These are phyloP conservation scores for Apodemus speciosus DNA, from an alignment of 2,113 vertebrate species.

Conservation along the genomic window DNA sequence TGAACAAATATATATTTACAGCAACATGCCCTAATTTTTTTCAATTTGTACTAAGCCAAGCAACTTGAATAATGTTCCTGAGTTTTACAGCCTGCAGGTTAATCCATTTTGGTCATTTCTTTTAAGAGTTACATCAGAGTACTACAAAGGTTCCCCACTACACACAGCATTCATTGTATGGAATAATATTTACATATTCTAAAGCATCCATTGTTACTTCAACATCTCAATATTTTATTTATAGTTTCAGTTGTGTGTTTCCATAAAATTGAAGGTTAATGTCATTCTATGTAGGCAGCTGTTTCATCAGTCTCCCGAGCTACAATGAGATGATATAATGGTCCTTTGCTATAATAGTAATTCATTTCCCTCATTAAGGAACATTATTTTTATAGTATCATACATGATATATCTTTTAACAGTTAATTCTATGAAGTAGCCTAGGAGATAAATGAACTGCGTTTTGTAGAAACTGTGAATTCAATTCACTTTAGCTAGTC, in stretches of 20 bases:
- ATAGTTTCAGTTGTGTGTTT: not conserved
- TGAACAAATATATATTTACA: not conserved
- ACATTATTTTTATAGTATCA: constrained; percentile 38
- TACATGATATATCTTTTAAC: not conserved
- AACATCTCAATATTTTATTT: constrained; percentile 32
- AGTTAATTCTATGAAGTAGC: not conserved
- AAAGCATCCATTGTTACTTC: constrained; percentile 33
- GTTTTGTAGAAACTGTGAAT: not conserved
- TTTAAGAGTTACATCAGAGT: not conserved
- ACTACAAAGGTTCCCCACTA: not conserved
- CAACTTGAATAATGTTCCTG: not conserved
- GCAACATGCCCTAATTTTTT: not conserved
- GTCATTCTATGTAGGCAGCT: constrained; percentile 17
- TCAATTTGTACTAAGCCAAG: not conserved
- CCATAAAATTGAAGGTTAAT: constrained; percentile 48
- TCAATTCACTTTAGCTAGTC: not conserved
- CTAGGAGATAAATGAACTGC: not conserved
- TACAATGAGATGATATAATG: constrained; percentile 35
- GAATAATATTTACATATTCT: not conserved
- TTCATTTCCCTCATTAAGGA: constrained; percentile 39
- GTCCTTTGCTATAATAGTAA: constrained; percentile 45
- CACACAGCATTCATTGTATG: not conserved
- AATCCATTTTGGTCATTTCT: not conserved
- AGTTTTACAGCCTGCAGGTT: not conserved
- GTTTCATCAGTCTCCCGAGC: constrained; percentile 49